Percentiles rank a stretch among this genome's conserved stretches.
phyloP scores from a whole-genome alignment of 2,888 invertebrate species.

The Liposcelis brunnea region DNA sequence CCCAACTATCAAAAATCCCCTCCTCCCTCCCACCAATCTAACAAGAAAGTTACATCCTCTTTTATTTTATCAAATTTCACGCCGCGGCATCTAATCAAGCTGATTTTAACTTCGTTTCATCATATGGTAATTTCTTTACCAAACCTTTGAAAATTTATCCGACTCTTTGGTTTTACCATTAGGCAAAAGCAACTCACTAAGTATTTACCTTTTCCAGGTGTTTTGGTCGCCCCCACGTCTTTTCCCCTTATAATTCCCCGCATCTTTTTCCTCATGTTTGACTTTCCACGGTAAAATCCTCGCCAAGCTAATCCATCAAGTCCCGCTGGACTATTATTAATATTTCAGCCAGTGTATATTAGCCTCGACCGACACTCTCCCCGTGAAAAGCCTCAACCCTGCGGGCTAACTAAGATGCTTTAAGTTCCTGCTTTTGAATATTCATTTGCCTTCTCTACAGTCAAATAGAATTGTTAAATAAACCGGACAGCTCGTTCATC shows the following conservation, averaged over 20 bases:
- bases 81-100: too few relatives aligned
- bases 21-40: conserved; percentile 3
- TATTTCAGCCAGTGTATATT: not conserved
- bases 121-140: too few relatives aligned
- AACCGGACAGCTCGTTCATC: too few relatives aligned
- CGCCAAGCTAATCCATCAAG: not conserved
- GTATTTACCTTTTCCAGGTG: too few relatives aligned
- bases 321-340: conserved; percentile 2
- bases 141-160: too few relatives aligned
- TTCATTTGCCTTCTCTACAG: conserved; percentile 1
- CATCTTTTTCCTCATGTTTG: conserved; percentile 1
- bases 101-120: too few relatives aligned
- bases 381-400: not conserved
- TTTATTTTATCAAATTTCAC: too few relatives aligned
- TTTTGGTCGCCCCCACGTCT: conserved; percentile 1
- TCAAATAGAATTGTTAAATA: too few relatives aligned
- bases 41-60: too few relatives aligned
- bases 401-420: conserved; percentile 1
- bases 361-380: not conserved
- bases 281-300: not conserved
- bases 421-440: conserved; percentile 3
- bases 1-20: not conserved
- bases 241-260: conserved; percentile 9
- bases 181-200: too few relatives aligned
- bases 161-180: too few relatives aligned